These are phyloP conservation scores for Microctonus hyperodae DNA, from an alignment of 2,888 invertebrate species.

Conservation along the genomic window DNA sequence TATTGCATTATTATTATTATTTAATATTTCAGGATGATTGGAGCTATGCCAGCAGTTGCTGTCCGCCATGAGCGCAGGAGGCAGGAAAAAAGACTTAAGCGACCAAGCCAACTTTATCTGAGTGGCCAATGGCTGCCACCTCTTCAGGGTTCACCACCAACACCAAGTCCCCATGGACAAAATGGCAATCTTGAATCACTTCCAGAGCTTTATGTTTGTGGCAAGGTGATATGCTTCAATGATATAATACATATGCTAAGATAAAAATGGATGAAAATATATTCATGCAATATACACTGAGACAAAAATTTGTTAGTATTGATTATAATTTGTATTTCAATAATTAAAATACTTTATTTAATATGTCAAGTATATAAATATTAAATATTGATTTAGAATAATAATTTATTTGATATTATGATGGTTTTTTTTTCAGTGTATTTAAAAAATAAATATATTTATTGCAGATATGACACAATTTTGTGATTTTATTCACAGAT, in stretches of 20 bases:
- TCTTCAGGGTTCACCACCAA: slow-evolving; percentile 67
- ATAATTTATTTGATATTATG: too few species aligned
- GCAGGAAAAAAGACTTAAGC: slow-evolving; percentile 73
- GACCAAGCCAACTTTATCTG: slow-evolving; percentile 71
- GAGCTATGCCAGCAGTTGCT: slow-evolving; percentile 87
- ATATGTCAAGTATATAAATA: too few species aligned
- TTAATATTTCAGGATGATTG: slow-evolving; percentile 74
- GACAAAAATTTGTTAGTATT: too few species aligned
- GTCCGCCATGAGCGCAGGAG: slow-evolving; percentile 82
- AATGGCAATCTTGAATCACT: slow-evolving; percentile 67
- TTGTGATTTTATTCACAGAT: slow-evolving; percentile 66
- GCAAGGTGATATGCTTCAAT: slow-evolving; percentile 73
- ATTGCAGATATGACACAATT: too few species aligned
- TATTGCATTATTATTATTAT: too few species aligned
- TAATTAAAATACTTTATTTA: too few species aligned
- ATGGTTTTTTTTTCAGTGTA: background rate
- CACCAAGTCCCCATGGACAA: slow-evolving; percentile 70
- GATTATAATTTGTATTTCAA: too few species aligned
- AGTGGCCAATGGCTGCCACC: slow-evolving; percentile 71
- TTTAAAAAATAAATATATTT: too few species aligned
- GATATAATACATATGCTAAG: too few species aligned
- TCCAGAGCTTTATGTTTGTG: slow-evolving; percentile 76
- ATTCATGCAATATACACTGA: too few species aligned
- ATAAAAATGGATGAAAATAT: too few species aligned
- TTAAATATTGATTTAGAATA: too few species aligned